Conservation (phyloP, 2,888 invertebrate genomes). For the Agrenia bidenticulata region DNA sequence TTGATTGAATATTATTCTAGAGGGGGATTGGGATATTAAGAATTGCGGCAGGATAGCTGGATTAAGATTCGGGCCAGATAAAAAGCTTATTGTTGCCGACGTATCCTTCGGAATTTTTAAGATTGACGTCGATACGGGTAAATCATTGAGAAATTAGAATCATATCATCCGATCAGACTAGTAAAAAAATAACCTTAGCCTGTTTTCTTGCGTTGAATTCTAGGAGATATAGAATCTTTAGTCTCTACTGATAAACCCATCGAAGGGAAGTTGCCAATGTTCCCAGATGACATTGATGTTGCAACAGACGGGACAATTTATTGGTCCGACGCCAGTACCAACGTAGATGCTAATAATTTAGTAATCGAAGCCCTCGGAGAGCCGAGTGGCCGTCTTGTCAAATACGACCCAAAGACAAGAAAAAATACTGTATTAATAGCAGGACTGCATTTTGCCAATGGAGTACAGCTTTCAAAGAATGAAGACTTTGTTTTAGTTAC, state of each 20-base stretch:
- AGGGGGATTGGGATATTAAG: conserved; percentile 71
- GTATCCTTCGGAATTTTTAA: conserved; percentile 85
- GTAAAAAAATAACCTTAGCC: too few relatives aligned
- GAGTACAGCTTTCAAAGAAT: conserved; percentile 75
- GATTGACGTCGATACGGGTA: conserved; percentile 73
- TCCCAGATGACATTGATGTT: conserved; percentile 75
- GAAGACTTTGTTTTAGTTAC: conserved; percentile 77
- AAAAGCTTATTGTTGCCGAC: conserved; percentile 73
- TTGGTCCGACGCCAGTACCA: conserved; percentile 80
- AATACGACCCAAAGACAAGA: conserved; percentile 76
- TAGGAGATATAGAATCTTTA: conserved; percentile 55
- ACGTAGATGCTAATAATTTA: conserved; percentile 64
- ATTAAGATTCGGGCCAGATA: conserved; percentile 70
- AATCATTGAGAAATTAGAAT: conserved; percentile 51
- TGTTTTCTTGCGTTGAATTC: too few relatives aligned
- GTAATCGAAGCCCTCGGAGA: conserved; percentile 27
- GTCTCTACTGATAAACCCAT: conserved; percentile 61
- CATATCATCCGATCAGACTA: too few relatives aligned
- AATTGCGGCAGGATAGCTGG: conserved; percentile 90
- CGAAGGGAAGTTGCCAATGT: conserved; percentile 65
- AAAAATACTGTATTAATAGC: conserved; percentile 73
- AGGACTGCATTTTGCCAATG: conserved; percentile 83
- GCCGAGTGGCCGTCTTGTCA: conserved; percentile 66
- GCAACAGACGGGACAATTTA: conserved; percentile 79
- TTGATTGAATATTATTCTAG: conserved; percentile 56